Evolutionary conservation across 2,888 invertebrate genomes (phyloP), one percentile per base, ranked within the genome.

Genomic region (Octonoba sinensis): DNA sequence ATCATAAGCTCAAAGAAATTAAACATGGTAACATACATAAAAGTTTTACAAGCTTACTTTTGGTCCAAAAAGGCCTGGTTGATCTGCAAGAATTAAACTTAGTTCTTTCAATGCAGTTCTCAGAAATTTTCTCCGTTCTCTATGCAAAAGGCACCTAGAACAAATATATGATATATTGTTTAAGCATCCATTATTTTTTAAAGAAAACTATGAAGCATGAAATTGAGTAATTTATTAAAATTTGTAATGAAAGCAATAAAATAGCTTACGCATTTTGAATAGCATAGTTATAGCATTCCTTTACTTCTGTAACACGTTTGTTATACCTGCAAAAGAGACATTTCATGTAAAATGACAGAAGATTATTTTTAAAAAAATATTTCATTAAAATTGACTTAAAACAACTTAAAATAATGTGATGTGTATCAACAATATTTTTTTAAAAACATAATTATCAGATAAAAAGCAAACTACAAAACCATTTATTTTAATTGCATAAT

Each of bases 21-120:
- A 47, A 20, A 47, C 18, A 49, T n/a, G 18, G 15, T 49, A 12
- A 0, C 6, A 64, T 8, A n/a, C 4, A 47, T 12, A 69, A 47
- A 59, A 46, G 44, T 18, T 46, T 16, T 36, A 47, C 60, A 46
- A n/a, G 51, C 46, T 69, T 86, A 90, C 90, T 88, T 99, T 99
- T 0, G 99, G 99, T 0, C 99, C 99, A 59, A 99, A 90, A 24
- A 99, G 90, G 0, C 99, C 98, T 3, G 99, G 99, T 88, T 99
- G 98, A 89, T 99, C 99, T 18, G 97, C 96, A 88, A 99, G 92
- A 86, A 99, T 95, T 2, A 97, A 91, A 0, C 96, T 95, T 83
- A 99, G 90, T 89, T 99, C 99, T 88, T 97, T 96, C 22, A 99
- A 90, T 1, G 98, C 96, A 2, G 96, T 96, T 76, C 99, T 92